phyloP scores from a whole-genome alignment of 2,113 vertebrate genomes.

The Hydropotes inermis region DNA sequence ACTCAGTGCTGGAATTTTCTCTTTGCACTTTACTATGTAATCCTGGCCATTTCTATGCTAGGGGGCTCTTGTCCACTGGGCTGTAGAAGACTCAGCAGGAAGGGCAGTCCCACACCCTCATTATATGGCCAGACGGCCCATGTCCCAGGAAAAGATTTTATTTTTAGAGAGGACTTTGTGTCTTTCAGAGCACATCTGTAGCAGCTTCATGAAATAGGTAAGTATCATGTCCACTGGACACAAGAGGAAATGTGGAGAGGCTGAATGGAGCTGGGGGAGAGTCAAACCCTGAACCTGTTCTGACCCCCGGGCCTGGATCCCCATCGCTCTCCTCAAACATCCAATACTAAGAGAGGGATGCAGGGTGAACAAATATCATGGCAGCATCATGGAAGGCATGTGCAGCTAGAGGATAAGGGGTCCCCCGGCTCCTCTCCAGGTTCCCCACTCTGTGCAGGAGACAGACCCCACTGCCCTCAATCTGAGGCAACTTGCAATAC shows the following conservation, averaged over 20 bases:
- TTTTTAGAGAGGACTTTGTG: not conserved
- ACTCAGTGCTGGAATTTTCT: not conserved
- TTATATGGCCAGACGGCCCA: fast-evolving
- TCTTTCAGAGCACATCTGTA: not conserved
- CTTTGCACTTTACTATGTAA: not conserved
- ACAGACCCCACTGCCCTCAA: not conserved
- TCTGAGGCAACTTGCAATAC: not conserved
- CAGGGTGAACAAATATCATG: fast-evolving
- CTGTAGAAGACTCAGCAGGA: not conserved
- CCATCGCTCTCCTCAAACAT: not conserved
- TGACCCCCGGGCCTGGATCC: not conserved
- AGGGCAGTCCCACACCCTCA: not conserved
- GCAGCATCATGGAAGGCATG: not conserved
- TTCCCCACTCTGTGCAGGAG: not conserved
- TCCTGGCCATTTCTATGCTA: not conserved
- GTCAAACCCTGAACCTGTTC: not conserved
- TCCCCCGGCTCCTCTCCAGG: not conserved
- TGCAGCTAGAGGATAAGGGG: not conserved
- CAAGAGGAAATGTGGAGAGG: not conserved
- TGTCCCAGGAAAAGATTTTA: not conserved
- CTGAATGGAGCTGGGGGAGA: not conserved
- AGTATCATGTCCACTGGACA: not conserved
- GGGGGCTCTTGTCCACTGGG: not conserved
- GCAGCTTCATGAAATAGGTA: not conserved
- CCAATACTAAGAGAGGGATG: not conserved